Base-by-base conservation (phyloP, 2,888 invertebrate species). In the Leuctra nigra region DNA sequence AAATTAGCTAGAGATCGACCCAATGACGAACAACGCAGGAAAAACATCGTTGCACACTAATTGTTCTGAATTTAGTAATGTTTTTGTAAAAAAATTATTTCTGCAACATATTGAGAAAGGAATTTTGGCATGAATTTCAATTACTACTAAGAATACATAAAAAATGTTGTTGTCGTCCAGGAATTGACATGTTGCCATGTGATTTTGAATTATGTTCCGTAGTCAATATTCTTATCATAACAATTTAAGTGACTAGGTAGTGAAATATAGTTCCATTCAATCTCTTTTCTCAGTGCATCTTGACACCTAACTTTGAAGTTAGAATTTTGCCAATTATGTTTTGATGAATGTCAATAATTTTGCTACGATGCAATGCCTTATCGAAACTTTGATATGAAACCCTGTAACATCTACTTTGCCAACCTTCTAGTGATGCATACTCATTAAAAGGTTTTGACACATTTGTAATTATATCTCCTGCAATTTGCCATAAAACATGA, bases 351-450 rank as follows among this genome's bases (percentile, higher is more conserved):
- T 69, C 61, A 22, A 73, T 66, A 22, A 70, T 67, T 64, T 68
- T 64, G 54, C 66, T 63, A 58, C 70, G 67, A 57, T 68, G 63
- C 47, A 74, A 62, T 22, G 74, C 70, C 22, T 67, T 56, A n/a
- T 61, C 61, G 54, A 64, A 63, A n/a, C 72, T 70, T 58, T 64
- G 66, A 59, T 74, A 74, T 29, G 59, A 67, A 57, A 74, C 68
- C 61, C 69, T 68, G 58, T 68, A 72, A 50, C 73, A 73, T 53
- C 63, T 65, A 20, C 67, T 68, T 14, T 64, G 63, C 35, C 64
- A 62, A 4, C 59, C 63, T 25, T 63, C 59, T 13, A 67, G 59
- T 60, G 67, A 69, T 48, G 59, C 14, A 57, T 71, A 74, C 14
- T 54, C 62, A 54, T 66, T 61, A 11, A 73, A 48, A 14, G 68